These are phyloP conservation scores for Rallus crepitans DNA, from an alignment of 2,797 vertebrate genomes.

Conservation along the genomic window DNA sequence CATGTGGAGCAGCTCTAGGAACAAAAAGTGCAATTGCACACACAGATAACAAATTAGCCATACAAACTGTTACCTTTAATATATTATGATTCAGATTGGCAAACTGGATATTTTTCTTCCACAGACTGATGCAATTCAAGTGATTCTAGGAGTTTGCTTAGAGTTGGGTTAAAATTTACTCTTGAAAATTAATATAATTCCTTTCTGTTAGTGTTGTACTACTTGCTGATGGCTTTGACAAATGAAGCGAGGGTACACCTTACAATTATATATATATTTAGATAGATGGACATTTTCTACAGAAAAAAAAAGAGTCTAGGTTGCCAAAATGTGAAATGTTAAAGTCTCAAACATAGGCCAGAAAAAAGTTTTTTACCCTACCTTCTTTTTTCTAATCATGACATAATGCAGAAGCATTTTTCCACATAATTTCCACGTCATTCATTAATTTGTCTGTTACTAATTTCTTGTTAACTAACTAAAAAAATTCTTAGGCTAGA, in stretches of 20 bases:
- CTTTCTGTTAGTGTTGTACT: not conserved
- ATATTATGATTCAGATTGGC: not conserved
- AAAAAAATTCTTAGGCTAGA: not conserved
- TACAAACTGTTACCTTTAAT: not conserved
- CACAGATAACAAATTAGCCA: not conserved
- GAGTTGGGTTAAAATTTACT: not conserved
- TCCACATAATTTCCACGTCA: not conserved
- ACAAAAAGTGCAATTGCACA: not conserved
- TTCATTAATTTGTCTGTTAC: not conserved
- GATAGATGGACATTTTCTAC: not conserved
- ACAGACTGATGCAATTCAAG: not conserved
- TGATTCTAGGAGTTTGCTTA: not conserved
- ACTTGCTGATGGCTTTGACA: not conserved
- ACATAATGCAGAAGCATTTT: not conserved
- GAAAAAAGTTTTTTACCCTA: not conserved
- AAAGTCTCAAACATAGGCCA: not conserved
- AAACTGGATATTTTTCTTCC: not conserved
- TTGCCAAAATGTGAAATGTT: not conserved
- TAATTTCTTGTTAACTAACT: not conserved
- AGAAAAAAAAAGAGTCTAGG: not conserved
- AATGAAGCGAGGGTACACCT: not conserved
- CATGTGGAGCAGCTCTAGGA: slow-evolving; percentile 80
- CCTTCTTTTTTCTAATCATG: not conserved
- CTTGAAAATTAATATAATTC: not conserved
- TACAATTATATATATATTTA: not conserved